These are phyloP conservation scores for Romanomermis culicivorax DNA, from an alignment of 2,888 invertebrate genomes.

Conservation along the genomic window DNA sequence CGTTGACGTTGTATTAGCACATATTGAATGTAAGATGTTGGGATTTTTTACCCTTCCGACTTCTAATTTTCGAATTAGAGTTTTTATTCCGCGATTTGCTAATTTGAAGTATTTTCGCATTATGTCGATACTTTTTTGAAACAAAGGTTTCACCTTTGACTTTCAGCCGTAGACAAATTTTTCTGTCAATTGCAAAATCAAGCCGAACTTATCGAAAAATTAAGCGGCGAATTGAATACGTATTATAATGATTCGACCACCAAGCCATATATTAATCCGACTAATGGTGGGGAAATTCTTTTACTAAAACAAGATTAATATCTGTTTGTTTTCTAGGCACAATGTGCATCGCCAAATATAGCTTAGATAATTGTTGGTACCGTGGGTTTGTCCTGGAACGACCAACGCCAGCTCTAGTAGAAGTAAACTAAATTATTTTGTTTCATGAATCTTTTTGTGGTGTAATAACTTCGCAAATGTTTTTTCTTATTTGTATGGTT, in stretches of 20 bases:
- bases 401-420: conserved; percentile 9
- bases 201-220: not conserved
- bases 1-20: not conserved
- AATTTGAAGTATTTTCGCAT: no score
- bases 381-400: not conserved
- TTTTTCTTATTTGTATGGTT: no score
- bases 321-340: not conserved
- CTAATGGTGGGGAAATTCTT: not conserved
- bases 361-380: not conserved
- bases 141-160: not conserved
- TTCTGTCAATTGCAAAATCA: not conserved
- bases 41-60: no score
- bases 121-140: no score
- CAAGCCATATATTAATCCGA: not conserved
- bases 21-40: not conserved
- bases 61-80: no score
- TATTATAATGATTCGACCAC: not conserved
- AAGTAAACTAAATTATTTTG: no score
- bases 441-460: no score
- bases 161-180: not conserved
- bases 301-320: no score
- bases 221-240: not conserved
- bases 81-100: no score
- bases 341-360: not conserved
- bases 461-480: no score